These are phyloP conservation scores for Salvelinus sp. DNA, from an alignment of 2,113 vertebrate genomes.

Conservation along the genomic window DNA sequence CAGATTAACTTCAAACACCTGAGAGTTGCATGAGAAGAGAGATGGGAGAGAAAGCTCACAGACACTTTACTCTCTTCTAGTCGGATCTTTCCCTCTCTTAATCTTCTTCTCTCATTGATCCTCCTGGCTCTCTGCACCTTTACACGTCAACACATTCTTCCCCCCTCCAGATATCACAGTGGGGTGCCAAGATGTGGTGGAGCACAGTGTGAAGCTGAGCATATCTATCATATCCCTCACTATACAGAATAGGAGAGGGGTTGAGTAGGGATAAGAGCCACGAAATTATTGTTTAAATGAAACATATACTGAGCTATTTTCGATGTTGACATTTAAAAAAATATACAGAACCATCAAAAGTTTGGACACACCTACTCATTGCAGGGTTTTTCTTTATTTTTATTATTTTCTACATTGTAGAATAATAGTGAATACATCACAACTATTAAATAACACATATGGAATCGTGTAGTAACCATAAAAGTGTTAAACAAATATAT, in stretches of 20 bases:
- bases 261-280: no score
- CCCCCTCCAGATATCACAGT: neutral
- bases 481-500: no score
- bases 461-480: no score
- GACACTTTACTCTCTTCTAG: neutral
- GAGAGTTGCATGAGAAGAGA: neutral
- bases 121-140: neutral
- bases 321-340: no score
- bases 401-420: no score
- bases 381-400: no score
- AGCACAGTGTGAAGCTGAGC: conserved; percentile 9
- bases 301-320: no score
- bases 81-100: neutral
- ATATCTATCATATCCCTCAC: conserved; percentile 10
- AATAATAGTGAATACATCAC: no score
- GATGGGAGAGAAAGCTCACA: neutral
- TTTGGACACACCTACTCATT: no score
- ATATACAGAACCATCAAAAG: no score
- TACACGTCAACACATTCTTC: neutral
- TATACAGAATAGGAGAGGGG: neutral
- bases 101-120: neutral
- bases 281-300: no score
- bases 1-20: neutral
- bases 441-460: no score
- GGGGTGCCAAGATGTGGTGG: neutral